Evolutionary conservation across 2,113 vertebrate genomes (phyloP).

Genomic region (Anguilla rostrata): DNA sequence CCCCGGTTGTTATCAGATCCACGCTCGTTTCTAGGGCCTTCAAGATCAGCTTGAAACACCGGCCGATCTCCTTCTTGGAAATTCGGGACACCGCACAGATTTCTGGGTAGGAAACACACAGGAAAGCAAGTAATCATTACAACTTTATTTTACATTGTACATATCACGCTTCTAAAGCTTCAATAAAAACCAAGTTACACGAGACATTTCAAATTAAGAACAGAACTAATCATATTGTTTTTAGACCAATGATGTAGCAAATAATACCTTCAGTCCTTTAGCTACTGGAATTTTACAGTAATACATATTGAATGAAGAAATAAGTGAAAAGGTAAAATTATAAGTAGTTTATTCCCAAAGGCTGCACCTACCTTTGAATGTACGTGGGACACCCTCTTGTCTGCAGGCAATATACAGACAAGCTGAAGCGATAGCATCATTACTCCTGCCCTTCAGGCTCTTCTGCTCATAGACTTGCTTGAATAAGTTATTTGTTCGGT

Average conservation of each 20-base stretch:
- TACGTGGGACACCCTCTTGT: slow-evolving; percentile 95
- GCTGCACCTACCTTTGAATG: slow-evolving; percentile 88
- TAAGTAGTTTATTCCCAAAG: background rate
- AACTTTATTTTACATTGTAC: background rate
- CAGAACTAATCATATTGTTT: background rate
- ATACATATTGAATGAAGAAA: background rate
- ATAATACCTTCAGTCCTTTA: background rate
- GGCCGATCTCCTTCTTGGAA: slow-evolving; percentile 97
- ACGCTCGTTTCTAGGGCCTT: slow-evolving; percentile 98
- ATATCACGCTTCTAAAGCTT: too few species aligned
- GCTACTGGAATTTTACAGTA: background rate
- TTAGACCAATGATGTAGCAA: background rate
- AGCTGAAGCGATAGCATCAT: slow-evolving; percentile 96
- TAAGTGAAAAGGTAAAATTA: background rate
- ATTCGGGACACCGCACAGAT: slow-evolving; percentile 97
- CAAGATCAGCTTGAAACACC: slow-evolving; percentile 97
- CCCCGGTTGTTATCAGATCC: slow-evolving; percentile 96
- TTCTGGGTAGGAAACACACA: slow-evolving; percentile 68
- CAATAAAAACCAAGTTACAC: too few species aligned
- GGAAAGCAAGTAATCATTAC: background rate
- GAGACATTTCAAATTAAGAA: background rate
- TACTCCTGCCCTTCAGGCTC: slow-evolving; percentile 95
- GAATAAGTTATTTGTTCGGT: slow-evolving; percentile 99
- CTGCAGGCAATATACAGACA: slow-evolving; percentile 98
- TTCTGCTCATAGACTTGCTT: slow-evolving; percentile 99